Evolutionary conservation across 2,888 invertebrate species (phyloP), one percentile per base, ranked within the genome.

Genomic region (Cerastis leucographa): DNA sequence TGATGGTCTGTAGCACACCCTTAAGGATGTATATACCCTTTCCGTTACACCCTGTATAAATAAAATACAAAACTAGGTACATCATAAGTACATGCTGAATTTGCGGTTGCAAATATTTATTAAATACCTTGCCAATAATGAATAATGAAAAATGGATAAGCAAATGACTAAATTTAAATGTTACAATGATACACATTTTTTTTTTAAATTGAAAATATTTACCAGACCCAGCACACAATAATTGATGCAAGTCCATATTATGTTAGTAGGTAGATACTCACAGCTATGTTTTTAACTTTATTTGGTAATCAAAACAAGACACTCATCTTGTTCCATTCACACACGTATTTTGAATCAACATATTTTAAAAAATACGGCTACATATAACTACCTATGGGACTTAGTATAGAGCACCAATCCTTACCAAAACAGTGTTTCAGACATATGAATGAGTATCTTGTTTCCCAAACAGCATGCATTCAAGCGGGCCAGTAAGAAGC

Each of bases 401-500:
- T 67, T 35, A 12, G 59, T n/a, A 68, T 66, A 49, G 3, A 40
- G 14, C 14, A 22, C 49, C 9, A 69, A 29, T 11, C 5, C 19
- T 9, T 8, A 35, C 35, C 35, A 35, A 35, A 59, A 22, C 3
- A 46, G 29, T 70, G 19, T 59, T 59, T 29, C 17, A 25, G 1
- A 8, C 7, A 25, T 7, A 25, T 56, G 12, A 25, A 14, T 56
- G 12, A 25, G 9, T 1, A 35, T 25, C 14, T 25, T 54, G 17
- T 14, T 25, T 46, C 3, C 12, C 6, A 61, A 77, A 78, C 42
- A 79, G 76, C 66, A 12, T 74, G 35, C 22, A 85, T 7, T 70
- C 76, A 46, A 22, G 8, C 9, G 40, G 76, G 0, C 29, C 81
- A 65, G 49, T 81, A 62, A 1, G 71, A 35, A 86, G 61, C 42